Base-by-base conservation (phyloP, 2,113 vertebrate species). In the Deroptyus accipitrinus region DNA sequence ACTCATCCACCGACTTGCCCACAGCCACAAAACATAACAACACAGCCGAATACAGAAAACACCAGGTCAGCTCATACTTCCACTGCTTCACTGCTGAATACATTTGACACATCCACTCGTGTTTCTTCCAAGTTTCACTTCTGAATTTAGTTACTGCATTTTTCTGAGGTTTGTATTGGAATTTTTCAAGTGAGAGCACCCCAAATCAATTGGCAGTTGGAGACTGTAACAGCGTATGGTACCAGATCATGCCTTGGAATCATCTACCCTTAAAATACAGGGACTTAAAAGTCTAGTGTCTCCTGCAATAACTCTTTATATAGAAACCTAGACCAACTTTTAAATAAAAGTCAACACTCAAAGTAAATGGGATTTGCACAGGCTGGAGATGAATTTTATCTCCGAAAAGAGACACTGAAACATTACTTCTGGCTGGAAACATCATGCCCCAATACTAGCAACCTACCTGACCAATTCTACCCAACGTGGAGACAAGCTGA, bases 1-100 rank as follows among this genome's bases (percentile, higher is more conserved):
- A 83, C 94, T 93, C n/a, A 0, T 83, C 89, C 89, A 95, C 91
- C 48, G 4, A 64, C 77, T 73, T 95, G 95, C 93, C 92, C 95
- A 94, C 69, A 93, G 92, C 76, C 80, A 90, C 88, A 93, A 78
- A 6, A 63, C 51, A 23, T 39, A 92, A 88, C 55, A 90, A 78
- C 51, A 75, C 27, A 83, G 92, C 54, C 85, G 79, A 84, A 64
- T 76, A 87, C 33, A 72, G 82, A 82, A 80, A 90, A 42, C 39
- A 80, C 61, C 64, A 81, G 11, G 2, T 25, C 88, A 92, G 35
- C 78, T 46, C 69, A 5, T 6, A 2, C 42, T 80, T 46, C 83
- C 83, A 64, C 72, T 24, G 73, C 85, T 66, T 57, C 74, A 4
- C 90, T 72, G 31, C 39, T 2, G 3, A 57, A 51, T 2, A 2